Base-by-base conservation (phyloP, 2,797 vertebrate species). In the Gymnothorax javanicus region DNA sequence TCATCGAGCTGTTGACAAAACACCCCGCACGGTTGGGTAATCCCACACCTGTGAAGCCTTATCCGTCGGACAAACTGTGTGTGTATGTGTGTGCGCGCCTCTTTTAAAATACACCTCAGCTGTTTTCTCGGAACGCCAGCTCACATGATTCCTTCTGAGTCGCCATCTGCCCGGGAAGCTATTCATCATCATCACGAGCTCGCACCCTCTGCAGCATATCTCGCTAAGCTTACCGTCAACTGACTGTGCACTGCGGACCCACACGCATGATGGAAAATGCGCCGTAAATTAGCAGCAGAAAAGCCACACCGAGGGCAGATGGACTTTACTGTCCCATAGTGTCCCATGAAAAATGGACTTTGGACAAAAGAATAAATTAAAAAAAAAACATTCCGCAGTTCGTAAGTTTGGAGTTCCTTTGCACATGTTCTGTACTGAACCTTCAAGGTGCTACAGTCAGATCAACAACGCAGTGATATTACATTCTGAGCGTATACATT, bases 1-100 rank as follows among this genome's bases (percentile, higher is more conserved):
- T 87, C 89, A 91, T 87, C 90, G 88, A 86, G 88, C 90, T 94
- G 91, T 93, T 94, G 91, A 92, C 92, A 92, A 91, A 94, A 95
- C 91, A 94, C 90, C 90, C 91, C 89, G 90, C 87, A 86, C 88
- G 92, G 90, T 90, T 90, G 90, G 89, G 92, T 87, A 88, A 92
- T 89, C 90, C 90, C 86, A 89, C 92, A 94, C 93, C 93, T 94
- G 92, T 90, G 84, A 89, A 87, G 75, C 54, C 43, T 79, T 75
- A 75, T 75, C 27, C 71, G 87, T 59, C 86, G 43, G 43, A 20
- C 84, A 83, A 85, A 73, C 7, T 11, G n/a, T 82, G 60, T 83
- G 43, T 71, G 71, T 62, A 23, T 11, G 62, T 8, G 60, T 85
- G 75, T 54, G 73, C 9, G 50, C 57, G 60, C 54, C 64, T 43